Evolutionary conservation across 2,888 invertebrate species (phyloP).

Genomic region (Machimus atricapillus): DNA sequence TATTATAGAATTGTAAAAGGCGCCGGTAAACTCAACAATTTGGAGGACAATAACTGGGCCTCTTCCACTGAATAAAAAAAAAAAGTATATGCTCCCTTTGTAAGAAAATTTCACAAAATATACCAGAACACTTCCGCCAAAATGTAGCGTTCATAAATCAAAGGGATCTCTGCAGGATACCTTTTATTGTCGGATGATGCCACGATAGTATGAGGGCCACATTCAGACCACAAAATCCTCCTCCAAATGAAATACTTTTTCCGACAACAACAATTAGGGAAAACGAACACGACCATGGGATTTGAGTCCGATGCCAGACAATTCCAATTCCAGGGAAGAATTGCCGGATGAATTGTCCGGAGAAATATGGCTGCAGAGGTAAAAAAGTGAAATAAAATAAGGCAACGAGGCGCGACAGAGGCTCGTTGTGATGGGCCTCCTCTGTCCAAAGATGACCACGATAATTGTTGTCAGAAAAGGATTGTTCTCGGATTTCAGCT

Average conservation of each 20-base stretch:
- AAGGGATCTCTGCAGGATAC: slow-evolving; percentile 36
- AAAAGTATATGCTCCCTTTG: neutral
- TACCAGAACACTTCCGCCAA: slow-evolving; percentile 34
- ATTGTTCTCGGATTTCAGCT: slow-evolving; percentile 31
- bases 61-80: slow-evolving; percentile 5
- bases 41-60: slow-evolving; percentile 25
- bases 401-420: slow-evolving; percentile 12
- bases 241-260: slow-evolving; percentile 21
- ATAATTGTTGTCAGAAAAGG: slow-evolving; percentile 36
- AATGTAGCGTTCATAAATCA: slow-evolving; percentile 35
- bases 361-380: slow-evolving; percentile 1
- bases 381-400: neutral
- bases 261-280: slow-evolving; percentile 35
- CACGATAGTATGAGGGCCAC: slow-evolving; percentile 17
- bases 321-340: slow-evolving; percentile 36
- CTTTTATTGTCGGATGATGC: slow-evolving; percentile 31
- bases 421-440: neutral
- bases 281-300: slow-evolving; percentile 5
- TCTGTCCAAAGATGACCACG: slow-evolving; percentile 33
- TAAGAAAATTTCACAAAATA: slow-evolving; percentile 22
- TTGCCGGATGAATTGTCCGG: slow-evolving; percentile 17
- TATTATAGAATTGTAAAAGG: slow-evolving; percentile 3
- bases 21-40: slow-evolving; percentile 5
- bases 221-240: slow-evolving; percentile 12
- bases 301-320: slow-evolving; percentile 28